phyloP scores from a whole-genome alignment of 2,113 vertebrate genomes.

The Cisticola juncidis region DNA sequence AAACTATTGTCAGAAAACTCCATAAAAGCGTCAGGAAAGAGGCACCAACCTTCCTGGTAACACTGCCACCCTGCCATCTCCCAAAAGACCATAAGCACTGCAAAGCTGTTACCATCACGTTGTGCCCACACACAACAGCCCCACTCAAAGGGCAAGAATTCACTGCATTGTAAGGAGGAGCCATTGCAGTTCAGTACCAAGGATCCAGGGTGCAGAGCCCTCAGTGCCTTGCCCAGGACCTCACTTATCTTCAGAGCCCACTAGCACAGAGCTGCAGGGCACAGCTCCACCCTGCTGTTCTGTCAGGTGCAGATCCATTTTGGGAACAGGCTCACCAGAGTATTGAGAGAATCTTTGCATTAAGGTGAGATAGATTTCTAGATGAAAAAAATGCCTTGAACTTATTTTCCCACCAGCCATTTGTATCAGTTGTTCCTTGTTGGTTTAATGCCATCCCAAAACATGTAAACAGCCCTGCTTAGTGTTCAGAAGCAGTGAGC shows the following conservation, averaged over 20 bases:
- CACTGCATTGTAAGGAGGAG: background rate
- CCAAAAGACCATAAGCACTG: background rate
- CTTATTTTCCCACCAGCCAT: background rate
- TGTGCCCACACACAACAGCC: background rate
- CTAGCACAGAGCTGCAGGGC: fast-evolving
- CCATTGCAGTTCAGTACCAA: background rate
- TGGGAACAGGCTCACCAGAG: background rate
- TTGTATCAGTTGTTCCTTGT: background rate
- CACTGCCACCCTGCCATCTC: background rate
- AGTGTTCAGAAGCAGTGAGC: background rate
- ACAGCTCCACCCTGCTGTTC: background rate
- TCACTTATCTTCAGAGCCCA: background rate
- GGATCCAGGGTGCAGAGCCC: background rate
- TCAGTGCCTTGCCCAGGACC: background rate
- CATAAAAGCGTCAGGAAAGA: background rate
- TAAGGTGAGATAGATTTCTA: background rate
- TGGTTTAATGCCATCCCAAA: background rate
- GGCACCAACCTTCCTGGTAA: background rate
- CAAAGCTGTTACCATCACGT: background rate
- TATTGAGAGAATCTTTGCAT: background rate
- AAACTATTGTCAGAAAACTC: slow-evolving; percentile 25
- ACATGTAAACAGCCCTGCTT: background rate
- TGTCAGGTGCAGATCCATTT: background rate
- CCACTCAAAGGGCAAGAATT: background rate
- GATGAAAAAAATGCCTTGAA: background rate